Evolutionary conservation across 2,797 vertebrate genomes (phyloP).

Genomic region (Epinephelus coioides): DNA sequence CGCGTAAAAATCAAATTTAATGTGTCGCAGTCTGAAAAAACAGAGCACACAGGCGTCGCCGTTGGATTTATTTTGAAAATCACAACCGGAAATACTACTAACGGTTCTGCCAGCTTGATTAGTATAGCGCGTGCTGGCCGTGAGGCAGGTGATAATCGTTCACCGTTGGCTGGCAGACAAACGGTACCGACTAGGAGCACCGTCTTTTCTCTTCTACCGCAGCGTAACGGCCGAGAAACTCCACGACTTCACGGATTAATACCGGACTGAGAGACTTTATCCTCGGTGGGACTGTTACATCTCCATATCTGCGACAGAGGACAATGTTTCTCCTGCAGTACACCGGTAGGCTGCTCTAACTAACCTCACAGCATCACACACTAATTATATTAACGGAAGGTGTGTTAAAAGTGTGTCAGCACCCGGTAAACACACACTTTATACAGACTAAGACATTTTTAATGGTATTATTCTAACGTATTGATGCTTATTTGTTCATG

Average conservation of each 20-base stretch:
- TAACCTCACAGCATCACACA: slow-evolving; percentile 4
- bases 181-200: neutral
- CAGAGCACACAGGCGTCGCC: rapidly evolving
- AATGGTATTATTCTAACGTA: rapidly evolving
- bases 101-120: neutral
- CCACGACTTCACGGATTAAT: neutral
- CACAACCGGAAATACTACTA: rapidly evolving
- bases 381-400: neutral
- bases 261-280: neutral
- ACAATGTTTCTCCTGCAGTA: slow-evolving; percentile 51
- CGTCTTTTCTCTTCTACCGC: neutral
- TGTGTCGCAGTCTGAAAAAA: neutral
- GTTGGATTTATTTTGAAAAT: slow-evolving; percentile 9
- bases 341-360: slow-evolving; percentile 30
- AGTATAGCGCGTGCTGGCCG: neutral
- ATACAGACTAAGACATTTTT: neutral
- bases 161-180: neutral
- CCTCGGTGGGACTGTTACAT: neutral
- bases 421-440: neutral
- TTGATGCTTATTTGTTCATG: neutral
- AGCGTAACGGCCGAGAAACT: neutral
- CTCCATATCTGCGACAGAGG: neutral
- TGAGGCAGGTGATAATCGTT: slow-evolving; percentile 21
- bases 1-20: too few species aligned
- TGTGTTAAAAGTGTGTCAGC: neutral